Evolutionary conservation across 1,140 invertebrate species (phyloP).

Genomic region (Archegozetes longisetosus): DNA sequence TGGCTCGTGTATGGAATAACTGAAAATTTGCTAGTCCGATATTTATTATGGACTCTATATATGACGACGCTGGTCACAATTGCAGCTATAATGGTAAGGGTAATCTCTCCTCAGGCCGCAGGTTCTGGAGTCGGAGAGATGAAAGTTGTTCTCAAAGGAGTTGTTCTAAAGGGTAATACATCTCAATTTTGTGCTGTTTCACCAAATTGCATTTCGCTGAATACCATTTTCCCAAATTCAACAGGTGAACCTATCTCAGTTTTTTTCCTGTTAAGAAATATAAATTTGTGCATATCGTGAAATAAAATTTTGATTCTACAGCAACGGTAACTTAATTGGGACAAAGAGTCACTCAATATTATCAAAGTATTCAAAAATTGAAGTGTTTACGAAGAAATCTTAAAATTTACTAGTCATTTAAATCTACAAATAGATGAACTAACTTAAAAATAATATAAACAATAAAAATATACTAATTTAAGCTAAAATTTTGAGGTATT

Average conservation of each 20-base stretch:
- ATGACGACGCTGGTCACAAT: conserved; percentile 77
- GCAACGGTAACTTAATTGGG: no score
- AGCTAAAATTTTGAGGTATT: no score
- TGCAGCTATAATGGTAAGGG: conserved; percentile 81
- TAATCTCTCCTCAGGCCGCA: conserved; percentile 60
- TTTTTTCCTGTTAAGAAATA: no score
- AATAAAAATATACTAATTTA: no score
- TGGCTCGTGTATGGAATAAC: conserved; percentile 31
- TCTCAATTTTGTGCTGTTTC: not conserved
- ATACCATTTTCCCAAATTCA: conserved; percentile 83
- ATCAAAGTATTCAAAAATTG: no score
- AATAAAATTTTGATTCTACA: no score
- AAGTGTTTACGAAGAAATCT: no score
- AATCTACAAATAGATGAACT: no score
- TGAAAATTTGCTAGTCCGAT: conserved; percentile 56
- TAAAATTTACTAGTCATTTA: no score
- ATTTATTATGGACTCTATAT: conserved; percentile 72
- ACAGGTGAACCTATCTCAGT: conserved; percentile 63
- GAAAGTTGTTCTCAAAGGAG: conserved; percentile 88
- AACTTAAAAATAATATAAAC: no score
- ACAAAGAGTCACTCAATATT: no score
- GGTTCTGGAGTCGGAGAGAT: conserved; percentile 97
- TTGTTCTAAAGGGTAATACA: conserved; percentile 56
- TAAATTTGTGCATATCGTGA: no score
- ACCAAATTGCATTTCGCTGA: conserved; percentile 84